Evolutionary conservation across 2,113 vertebrate genomes (phyloP).

Genomic region (Gavialis gangeticus): DNA sequence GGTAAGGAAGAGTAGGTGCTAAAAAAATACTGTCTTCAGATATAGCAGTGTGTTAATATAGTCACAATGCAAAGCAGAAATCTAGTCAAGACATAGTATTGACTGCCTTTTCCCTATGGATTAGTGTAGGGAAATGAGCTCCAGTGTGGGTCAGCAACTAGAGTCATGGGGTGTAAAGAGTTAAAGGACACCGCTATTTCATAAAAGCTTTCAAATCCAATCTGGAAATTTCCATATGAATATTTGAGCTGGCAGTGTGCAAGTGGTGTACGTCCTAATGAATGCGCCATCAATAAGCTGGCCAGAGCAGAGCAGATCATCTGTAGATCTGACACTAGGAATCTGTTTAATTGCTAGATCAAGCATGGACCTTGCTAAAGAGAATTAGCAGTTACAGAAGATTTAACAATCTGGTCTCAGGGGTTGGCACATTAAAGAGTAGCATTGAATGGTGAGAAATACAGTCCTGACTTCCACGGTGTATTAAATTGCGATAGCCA

Average conservation of each 20-base stretch:
- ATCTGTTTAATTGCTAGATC: slow-evolving; percentile 37
- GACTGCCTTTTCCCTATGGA: not conserved
- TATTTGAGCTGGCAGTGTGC: not conserved
- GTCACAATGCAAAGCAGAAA: not conserved
- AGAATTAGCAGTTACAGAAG: slow-evolving; percentile 30
- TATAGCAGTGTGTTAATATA: not conserved
- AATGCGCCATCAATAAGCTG: not conserved
- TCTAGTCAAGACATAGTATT: not conserved
- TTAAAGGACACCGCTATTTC: not conserved
- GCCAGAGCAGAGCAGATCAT: slow-evolving; percentile 25
- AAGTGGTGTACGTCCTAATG: not conserved
- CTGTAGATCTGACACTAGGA: not conserved
- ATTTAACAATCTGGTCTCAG: slow-evolving; percentile 26
- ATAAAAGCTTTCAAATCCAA: not conserved
- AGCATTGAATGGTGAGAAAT: not conserved
- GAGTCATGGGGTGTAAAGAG: not conserved
- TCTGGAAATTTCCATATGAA: not conserved
- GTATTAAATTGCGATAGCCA: slow-evolving; percentile 5
- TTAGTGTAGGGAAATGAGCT: not conserved
- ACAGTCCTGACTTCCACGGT: not conserved
- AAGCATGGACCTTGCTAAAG: slow-evolving; percentile 44
- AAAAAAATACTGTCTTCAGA: not conserved
- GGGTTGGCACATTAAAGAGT: not conserved
- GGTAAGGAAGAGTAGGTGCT: not conserved
- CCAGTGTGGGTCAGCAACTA: not conserved